A percentile compares a stretch with the other conserved stretches of the same genome.
Evolutionary conservation across 2,113 vertebrate genomes (phyloP).

Genomic region (Erythrocercus mccallii): DNA sequence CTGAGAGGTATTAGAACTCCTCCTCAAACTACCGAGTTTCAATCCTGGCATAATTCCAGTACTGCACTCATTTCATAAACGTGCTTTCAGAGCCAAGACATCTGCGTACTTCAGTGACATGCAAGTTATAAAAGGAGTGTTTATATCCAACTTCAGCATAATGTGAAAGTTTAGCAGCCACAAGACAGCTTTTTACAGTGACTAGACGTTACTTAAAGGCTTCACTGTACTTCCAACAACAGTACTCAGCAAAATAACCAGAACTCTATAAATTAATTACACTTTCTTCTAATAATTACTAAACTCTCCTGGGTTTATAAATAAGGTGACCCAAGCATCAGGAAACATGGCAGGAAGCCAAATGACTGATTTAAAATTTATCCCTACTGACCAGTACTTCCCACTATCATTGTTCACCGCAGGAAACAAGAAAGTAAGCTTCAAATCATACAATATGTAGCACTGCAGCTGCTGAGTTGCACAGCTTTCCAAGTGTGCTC

Average conservation of each 20-base stretch:
- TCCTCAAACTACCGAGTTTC: conserved; percentile 55
- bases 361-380: conserved; percentile 11
- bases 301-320: conserved; percentile 15
- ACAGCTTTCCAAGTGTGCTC: not conserved
- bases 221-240: conserved; percentile 59
- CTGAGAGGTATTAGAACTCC: conserved; percentile 38
- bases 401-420: not conserved
- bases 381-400: conserved; percentile 11
- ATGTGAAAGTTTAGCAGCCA: conserved; percentile 66
- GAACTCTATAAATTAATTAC: conserved; percentile 60
- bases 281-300: conserved; percentile 53
- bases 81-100: conserved; percentile 66
- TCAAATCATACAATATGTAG: not conserved
- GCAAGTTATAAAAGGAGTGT: conserved; percentile 68
- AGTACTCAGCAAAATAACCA: conserved; percentile 41
- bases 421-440: not conserved
- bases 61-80: conserved; percentile 49
- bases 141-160: conserved; percentile 65
- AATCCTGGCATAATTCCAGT: conserved; percentile 51
- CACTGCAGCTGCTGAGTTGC: not conserved
- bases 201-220: conserved; percentile 55
- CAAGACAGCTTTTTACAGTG: conserved; percentile 60
- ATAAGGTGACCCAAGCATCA: conserved; percentile 1
- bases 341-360: conserved; percentile 16
- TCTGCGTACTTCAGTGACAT: conserved; percentile 61